Base-by-base conservation (phyloP, 2,113 vertebrate species). In the Balaeniceps rex region DNA sequence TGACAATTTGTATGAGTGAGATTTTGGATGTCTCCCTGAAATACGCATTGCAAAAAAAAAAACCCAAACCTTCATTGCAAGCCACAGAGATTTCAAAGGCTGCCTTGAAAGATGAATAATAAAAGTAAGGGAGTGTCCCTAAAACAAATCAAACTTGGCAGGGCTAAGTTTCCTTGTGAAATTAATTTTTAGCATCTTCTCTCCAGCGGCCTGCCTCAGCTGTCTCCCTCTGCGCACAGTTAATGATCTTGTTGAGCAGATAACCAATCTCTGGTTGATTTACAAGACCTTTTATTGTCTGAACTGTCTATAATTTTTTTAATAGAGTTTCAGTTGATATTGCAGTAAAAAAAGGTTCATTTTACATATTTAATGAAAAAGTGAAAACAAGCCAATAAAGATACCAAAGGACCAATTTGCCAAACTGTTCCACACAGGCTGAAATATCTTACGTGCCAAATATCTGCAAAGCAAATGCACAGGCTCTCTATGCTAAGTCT, bases 191-290 rank as follows among this genome's bases (percentile, higher is more conserved):
- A 95, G 93, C 82, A 83, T 95, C 89, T 85, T 94, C 75, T 96
- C 84, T 84, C 88, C 91, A 75, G 88, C 0, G 6, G 72, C 82
- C 74, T 94, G 78, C 85, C 85, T 95, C 96, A 95, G 90, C 92
- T 95, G 84, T 83, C 96, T 96, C 94, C 84, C 79, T 92, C 75
- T 69, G 84, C 28, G 77, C 66, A 31, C 84, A 85, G 70, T 80
- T 97, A 97, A 97, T 86, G 95, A 95, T 96, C 95, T 93, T 90
- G 79, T 88, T 90, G 93, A 96, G 87, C 85, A 97, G 96, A 97
- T 94, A 96, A 91, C 95, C 93, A 88, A 93, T 96, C 87, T 95
- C 84, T 87, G 65, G 40, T 93, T 96, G 93, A 97, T 97, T 97
- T 97, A 97, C 89, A 97, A 74, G 81, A 72, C 77, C 61, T 97